Evolutionary conservation across 2,888 invertebrate species (phyloP), one percentile per base, ranked within the genome.

Genomic region (Orthonevra nobilis): DNA sequence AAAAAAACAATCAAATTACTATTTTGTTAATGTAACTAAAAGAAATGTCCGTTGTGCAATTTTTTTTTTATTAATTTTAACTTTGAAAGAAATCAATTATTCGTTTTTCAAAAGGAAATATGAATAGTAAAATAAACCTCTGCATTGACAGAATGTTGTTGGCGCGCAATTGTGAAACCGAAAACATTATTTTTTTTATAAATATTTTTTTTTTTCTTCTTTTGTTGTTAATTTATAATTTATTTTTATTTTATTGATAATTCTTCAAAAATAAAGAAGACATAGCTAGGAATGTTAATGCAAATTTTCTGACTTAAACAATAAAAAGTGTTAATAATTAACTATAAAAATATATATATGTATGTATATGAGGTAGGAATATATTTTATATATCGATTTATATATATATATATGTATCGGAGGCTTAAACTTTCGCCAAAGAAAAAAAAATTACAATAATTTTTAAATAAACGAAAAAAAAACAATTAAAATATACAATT

Each of bases 401-500:
- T 69, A 74, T 73, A 66, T 48, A 72, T 66, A 66, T 61, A 68
- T 42, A 32, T 77, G 70, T 79, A 79, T 79, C 79, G 79, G 79
- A 79, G 79, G 79, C 79, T 79, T 79, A 79, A 79, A 79, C 73
- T 79, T 79, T 79, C 79, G 79, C 79, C 79, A 79, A 79, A 79
- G 79, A 79, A 72, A 77, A 48, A n/a, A n/a, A 79, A 72, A 73
- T 61, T 66, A 73, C 60, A 79, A 61, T 73, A 66, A 79, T 66
- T 66, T 64, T n/a, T n/a, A 77, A 72, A 46, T 40, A 32, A 61
- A 9, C 23, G 52, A 61, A 70, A 15, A 58, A 36, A 30, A 58
- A 30, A 40, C 50, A 70, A n/a, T n/a, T n/a, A n/a, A n/a, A n/a
- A 77, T 70, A 58, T 52, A 72, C 69, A 72, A 72, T 46, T 56